Evolutionary conservation across 2,888 invertebrate genomes (phyloP).

Genomic region (Mythimna lalbum): DNA sequence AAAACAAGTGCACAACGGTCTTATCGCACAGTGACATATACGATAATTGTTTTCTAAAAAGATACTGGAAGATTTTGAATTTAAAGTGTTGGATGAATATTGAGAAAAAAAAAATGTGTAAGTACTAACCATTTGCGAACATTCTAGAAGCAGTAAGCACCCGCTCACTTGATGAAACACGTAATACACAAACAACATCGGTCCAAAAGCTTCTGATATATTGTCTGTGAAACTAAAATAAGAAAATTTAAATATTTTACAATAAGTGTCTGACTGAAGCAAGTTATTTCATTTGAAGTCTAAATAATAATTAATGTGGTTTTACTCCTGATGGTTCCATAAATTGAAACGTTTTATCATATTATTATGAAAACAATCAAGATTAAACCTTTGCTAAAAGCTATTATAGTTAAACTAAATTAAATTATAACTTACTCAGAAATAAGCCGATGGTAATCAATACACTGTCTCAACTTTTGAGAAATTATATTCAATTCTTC

Average conservation of each 20-base stretch:
- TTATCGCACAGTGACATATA: too few relatives aligned
- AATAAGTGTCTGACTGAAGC: neutral
- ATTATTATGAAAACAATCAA: too few relatives aligned
- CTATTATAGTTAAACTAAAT: neutral
- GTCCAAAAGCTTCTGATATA: conserved; percentile 43
- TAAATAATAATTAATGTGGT: neutral
- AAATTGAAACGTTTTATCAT: too few relatives aligned
- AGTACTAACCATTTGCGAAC: conserved; percentile 55
- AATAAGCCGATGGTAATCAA: conserved; percentile 47
- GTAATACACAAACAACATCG: conserved; percentile 31
- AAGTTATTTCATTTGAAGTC: neutral
- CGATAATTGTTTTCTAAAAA: too few relatives aligned
- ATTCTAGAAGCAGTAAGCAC: conserved; percentile 59
- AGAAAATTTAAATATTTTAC: neutral
- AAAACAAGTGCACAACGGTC: too few relatives aligned
- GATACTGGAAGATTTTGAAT: too few relatives aligned
- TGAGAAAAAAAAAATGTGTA: too few relatives aligned
- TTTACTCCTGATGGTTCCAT: neutral
- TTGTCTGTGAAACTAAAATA: conserved; percentile 45
- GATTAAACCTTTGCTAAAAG: too few relatives aligned
- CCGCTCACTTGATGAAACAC: conserved; percentile 50
- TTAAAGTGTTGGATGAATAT: too few relatives aligned
- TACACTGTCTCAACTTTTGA: conserved; percentile 35
- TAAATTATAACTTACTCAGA: conserved; percentile 28
- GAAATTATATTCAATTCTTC: conserved; percentile 26